Evolutionary conservation across 35 echinoderm and acorn worm species (phyloP), one percentile per base, ranked within the genome.

Genomic region (Diadema setosum): DNA sequence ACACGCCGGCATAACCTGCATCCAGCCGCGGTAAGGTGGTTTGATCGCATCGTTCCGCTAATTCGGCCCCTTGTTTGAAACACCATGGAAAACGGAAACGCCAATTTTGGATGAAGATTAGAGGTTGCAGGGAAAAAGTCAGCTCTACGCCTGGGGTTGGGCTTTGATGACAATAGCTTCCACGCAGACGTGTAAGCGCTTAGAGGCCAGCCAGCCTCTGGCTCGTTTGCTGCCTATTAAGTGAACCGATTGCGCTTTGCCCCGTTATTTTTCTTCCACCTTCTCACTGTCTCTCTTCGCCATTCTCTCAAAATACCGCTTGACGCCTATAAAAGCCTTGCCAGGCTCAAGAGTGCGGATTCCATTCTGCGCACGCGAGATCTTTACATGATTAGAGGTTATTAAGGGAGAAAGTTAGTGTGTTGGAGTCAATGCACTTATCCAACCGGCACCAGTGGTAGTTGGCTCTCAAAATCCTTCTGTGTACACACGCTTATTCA

Each of bases 31-130:
- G 29, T 29, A 67, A 67, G 37, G 29, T 44, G 35, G 40, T n/a
- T 78, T 32, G 33, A 78, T 78, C 33, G 33, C 40, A 25, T 78
- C 73, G 73, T 44, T 44, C 73, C 40, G 73, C 73, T 78, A 78
- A 78, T 78, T 78, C 40, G 44, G 73, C 7, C 21, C 44, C 40
- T 39, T 44, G 40, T 78, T 78, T 78, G 73, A 42, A 78, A 24
- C 73, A 36, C 73, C 73, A 78, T 78, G 73, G 39, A 78, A 78
- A 78, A 78, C 73, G 73, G 73, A 78, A 78, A 36, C 73, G 25
- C 27, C 40, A 78, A 78, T 41, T 78, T n/a, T 78, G 73, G 40
- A 41, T 78, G 73, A 78, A 78, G 73, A 78, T 78, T 78, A 78
- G 12, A n/a, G n/a, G n/a, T n/a, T n/a, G 14, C 73, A 41, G 44